These are phyloP conservation scores for Ladona fulva DNA, from an alignment of 1,140 invertebrate genomes.

Conservation along the genomic window DNA sequence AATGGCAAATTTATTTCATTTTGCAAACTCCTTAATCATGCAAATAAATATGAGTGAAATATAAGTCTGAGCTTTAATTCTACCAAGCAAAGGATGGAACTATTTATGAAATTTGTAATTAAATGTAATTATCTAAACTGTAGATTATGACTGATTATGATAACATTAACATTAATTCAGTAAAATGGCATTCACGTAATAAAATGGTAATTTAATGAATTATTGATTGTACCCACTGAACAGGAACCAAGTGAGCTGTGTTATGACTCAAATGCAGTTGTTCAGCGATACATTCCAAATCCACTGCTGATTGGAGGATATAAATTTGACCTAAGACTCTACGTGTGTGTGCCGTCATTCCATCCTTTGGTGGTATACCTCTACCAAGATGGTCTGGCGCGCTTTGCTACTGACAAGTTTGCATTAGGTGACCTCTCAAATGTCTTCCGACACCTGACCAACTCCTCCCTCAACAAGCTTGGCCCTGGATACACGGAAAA, in stretches of 20 bases:
- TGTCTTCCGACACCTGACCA: slow-evolving; percentile 81
- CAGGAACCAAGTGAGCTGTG: slow-evolving; percentile 65
- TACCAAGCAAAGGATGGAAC: too few relatives aligned
- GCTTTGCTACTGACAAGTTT: slow-evolving; percentile 70
- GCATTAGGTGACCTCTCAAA: slow-evolving; percentile 71
- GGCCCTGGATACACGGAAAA: slow-evolving; percentile 66
- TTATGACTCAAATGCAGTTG: slow-evolving; percentile 57
- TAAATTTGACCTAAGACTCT: slow-evolving; percentile 77
- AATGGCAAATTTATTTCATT: too few relatives aligned
- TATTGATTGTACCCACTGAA: not conserved
- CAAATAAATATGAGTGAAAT: too few relatives aligned
- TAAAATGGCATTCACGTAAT: too few relatives aligned
- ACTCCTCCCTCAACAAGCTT: slow-evolving; percentile 74
- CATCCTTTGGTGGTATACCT: slow-evolving; percentile 71
- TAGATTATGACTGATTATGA: too few relatives aligned
- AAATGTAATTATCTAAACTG: too few relatives aligned
- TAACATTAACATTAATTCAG: too few relatives aligned
- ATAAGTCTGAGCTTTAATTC: too few relatives aligned
- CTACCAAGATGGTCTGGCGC: slow-evolving; percentile 70
- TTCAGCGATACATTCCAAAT: slow-evolving; percentile 77
- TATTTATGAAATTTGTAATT: too few relatives aligned
- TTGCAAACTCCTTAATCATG: too few relatives aligned
- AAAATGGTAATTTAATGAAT: not conserved
- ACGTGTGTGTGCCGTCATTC: slow-evolving; percentile 75
- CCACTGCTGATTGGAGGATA: slow-evolving; percentile 77